Evolutionary conservation across 2,797 vertebrate genomes (phyloP), one percentile per base, ranked within the genome.

Genomic region (Australoheros facetus): DNA sequence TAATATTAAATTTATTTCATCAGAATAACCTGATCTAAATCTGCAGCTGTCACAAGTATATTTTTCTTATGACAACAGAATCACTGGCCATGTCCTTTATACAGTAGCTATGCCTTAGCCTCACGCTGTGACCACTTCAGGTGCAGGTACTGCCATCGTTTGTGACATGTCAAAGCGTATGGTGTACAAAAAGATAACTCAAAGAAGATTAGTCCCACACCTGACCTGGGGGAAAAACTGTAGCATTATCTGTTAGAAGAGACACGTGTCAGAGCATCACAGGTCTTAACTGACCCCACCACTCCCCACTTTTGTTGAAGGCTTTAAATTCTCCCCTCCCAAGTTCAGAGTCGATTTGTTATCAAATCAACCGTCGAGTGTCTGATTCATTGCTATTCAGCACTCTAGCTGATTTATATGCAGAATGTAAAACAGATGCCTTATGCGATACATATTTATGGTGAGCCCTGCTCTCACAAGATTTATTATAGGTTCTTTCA

Each of bases 361-460:
- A 99, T 99, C 97, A 99, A 99, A 99, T 98, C 97, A 99, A 97
- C 97, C 97, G 97, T 98, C 98, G 95, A 96, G 96, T 95, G 93
- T 94, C 97, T 99, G 97, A 99, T 99, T 99, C 97, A 99, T 99
- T 97, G 97, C 97, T 97, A 97, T 99, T 98, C 97, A 97, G 97
- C 96, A 95, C 97, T 95, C 94, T 45, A 94, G 95, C 97, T 98
- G 98, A 99, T 99, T 99, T 99, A 99, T 99, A 99, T 99, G 98
- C 98, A 98, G 98, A 98, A 99, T 99, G 97, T 99, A 99, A 99
- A 99, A 98, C 97, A 99, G 97, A 98, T 98, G 97, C 97, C 97
- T 97, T 98, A 97, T 97, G 97, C 96, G 98, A 98, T 99, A 98
- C 98, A 99, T 99, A 99, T 99, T 99, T 99, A 99, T 99, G 98